Percentiles rank a stretch among this genome's conserved stretches.
These are phyloP conservation scores for Meiosimyza decipiens DNA, from an alignment of 2,888 invertebrate genomes.

Conservation along the genomic window DNA sequence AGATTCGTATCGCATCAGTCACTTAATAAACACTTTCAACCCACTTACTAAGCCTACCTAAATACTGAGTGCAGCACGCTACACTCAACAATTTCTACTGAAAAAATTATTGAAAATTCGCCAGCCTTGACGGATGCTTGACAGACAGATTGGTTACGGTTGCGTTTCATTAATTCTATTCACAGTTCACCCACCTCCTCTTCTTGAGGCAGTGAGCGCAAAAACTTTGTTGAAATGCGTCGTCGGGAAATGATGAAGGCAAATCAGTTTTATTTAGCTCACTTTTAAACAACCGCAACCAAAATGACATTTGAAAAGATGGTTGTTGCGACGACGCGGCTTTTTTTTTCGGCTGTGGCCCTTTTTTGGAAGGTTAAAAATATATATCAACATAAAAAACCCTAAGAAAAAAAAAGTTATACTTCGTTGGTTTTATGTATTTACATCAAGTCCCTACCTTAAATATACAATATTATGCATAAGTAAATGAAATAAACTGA, in stretches of 20 bases:
- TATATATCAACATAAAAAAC: background rate
- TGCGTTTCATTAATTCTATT: slow-evolving; percentile 41
- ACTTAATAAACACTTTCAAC: too few relatives aligned
- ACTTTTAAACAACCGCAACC: slow-evolving; percentile 33
- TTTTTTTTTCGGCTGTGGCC: background rate
- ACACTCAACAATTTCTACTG: too few relatives aligned
- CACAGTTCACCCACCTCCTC: slow-evolving; percentile 16
- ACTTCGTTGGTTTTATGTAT: background rate
- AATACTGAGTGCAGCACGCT: too few relatives aligned
- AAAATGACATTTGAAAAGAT: background rate
- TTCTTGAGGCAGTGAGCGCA: background rate
- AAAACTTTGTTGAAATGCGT: background rate
- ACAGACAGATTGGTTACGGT: slow-evolving; percentile 39
- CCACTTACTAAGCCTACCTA: too few relatives aligned
- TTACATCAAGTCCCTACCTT: background rate
- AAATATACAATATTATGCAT: slow-evolving; percentile 35
- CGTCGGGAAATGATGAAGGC: slow-evolving; percentile 38
- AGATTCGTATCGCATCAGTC: too few relatives aligned
- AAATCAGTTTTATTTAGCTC: slow-evolving; percentile 44
- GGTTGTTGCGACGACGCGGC: background rate
- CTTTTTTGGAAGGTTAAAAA: background rate
- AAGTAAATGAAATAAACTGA: slow-evolving; percentile 35
- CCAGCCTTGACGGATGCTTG: slow-evolving; percentile 41
- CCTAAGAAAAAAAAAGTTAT: background rate
- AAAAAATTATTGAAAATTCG: slow-evolving; percentile 32